Conservation (phyloP, 2,797 vertebrate species). For the Leuciscus waleckii region DNA sequence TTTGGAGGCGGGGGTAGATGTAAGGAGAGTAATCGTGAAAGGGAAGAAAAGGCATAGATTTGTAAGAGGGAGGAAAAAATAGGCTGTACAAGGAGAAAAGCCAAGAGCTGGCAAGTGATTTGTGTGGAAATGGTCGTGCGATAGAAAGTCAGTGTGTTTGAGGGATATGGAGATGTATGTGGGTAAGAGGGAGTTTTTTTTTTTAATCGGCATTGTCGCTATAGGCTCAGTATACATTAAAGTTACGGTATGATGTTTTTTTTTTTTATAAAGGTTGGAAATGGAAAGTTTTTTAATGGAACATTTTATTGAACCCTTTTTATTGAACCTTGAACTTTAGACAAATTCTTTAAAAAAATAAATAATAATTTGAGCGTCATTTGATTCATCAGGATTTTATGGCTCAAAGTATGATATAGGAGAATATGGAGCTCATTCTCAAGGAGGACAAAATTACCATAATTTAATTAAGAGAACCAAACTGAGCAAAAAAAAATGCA, state of each 20-base stretch:
- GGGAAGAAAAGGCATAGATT: constrained; percentile 22
- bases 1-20: constrained; percentile 12
- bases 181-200: not conserved
- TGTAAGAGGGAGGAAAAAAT: constrained; percentile 54
- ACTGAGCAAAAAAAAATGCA: too few relatives aligned
- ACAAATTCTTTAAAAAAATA: not conserved
- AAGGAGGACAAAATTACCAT: not conserved
- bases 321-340: not conserved
- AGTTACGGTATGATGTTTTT: not conserved
- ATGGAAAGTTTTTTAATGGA: not conserved
- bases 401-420: not conserved
- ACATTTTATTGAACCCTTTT: not conserved
- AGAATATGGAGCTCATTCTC: not conserved
- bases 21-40: constrained; percentile 26
- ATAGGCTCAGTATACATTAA: not conserved
- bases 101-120: constrained; percentile 11
- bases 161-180: not conserved
- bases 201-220: not conserved
- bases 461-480: not conserved
- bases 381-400: not conserved
- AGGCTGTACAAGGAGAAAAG: constrained; percentile 27
- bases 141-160: not conserved
- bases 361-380: not conserved
- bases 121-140: not conserved
- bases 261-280: too few relatives aligned